Evolutionary conservation across 2,113 vertebrate species (phyloP).

Genomic region (Hemiscyllium ocellatum): DNA sequence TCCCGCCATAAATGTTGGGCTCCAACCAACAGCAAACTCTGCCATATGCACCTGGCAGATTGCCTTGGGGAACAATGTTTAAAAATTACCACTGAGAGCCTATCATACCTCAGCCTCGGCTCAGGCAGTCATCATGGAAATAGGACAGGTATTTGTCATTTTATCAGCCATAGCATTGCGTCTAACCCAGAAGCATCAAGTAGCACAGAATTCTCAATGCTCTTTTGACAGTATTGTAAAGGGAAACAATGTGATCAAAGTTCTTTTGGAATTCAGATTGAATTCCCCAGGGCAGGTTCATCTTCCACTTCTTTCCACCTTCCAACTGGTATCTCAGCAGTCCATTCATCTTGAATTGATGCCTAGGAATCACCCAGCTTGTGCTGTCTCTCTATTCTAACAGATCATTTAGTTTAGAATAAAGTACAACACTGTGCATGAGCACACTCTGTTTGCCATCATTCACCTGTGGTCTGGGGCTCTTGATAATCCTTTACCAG

Average conservation of each 20-base stretch:
- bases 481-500: background rate
- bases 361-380: background rate
- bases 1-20: background rate
- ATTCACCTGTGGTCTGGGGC: background rate
- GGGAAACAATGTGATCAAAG: background rate
- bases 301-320: background rate
- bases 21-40: background rate
- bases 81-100: background rate
- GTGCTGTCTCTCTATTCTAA: background rate
- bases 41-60: background rate
- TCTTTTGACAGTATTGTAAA: background rate
- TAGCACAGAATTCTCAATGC: background rate
- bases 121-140: background rate
- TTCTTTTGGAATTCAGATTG: background rate
- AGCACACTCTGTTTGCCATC: background rate
- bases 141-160: background rate
- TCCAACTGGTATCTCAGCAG: background rate
- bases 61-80: background rate
- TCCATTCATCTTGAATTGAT: background rate
- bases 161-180: background rate
- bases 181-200: background rate
- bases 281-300: background rate
- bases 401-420: background rate
- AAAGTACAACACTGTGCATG: background rate
- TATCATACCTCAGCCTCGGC: background rate